Evolutionary conservation across 2,113 vertebrate genomes (phyloP).

Genomic region (Neodon shergylaensis): DNA sequence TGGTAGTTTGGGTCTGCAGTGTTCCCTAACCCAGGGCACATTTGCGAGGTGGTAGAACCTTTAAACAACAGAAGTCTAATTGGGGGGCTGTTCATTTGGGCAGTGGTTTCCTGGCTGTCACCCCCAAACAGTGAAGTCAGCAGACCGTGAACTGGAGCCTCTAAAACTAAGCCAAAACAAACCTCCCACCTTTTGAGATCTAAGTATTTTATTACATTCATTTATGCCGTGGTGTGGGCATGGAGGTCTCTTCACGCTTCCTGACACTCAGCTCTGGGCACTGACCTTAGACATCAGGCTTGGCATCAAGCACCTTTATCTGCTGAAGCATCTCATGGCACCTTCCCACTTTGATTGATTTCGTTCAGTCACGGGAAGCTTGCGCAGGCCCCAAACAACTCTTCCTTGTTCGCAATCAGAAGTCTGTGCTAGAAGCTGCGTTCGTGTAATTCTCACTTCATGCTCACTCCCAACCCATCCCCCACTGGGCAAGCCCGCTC

Average conservation of each 20-base stretch:
- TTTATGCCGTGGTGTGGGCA: background rate
- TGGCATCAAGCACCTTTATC: background rate
- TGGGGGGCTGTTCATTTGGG: background rate
- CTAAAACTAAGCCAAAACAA: background rate
- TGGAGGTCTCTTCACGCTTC: background rate
- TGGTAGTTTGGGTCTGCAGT: background rate
- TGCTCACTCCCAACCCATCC: background rate
- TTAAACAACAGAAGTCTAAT: background rate
- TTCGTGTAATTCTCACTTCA: background rate
- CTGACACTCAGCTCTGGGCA: background rate
- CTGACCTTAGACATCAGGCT: background rate
- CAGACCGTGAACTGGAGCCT: background rate
- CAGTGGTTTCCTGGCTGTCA: background rate
- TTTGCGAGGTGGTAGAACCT: background rate
- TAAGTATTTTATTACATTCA: background rate
- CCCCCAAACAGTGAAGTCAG: background rate
- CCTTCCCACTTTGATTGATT: background rate
- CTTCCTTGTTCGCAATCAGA: background rate
- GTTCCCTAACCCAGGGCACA: background rate
- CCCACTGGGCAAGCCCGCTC: background rate
- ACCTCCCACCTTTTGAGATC: too few species aligned
- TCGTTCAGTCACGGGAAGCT: background rate
- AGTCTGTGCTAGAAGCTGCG: background rate
- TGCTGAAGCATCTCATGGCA: background rate
- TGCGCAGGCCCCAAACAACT: background rate